Evolutionary conservation across 2,888 invertebrate genomes (phyloP).

Genomic region (Hipparchia semele): DNA sequence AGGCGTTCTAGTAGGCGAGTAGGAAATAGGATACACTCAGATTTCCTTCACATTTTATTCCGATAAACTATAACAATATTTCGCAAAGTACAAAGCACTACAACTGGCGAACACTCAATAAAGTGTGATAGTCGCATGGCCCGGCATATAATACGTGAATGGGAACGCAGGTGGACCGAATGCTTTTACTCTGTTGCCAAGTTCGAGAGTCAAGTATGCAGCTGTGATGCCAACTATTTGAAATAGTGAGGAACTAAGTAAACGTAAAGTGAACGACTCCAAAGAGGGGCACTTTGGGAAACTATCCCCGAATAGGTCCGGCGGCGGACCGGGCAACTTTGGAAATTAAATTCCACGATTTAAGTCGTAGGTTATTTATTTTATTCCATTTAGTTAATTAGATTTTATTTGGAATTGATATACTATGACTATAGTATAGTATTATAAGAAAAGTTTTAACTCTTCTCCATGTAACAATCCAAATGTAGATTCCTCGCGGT

Average conservation of each 20-base stretch:
- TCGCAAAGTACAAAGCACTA: background rate
- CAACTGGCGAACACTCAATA: background rate
- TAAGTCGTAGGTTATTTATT: background rate
- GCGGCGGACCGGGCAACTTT: background rate
- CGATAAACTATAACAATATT: background rate
- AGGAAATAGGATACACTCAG: background rate
- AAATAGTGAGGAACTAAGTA: conserved; percentile 37
- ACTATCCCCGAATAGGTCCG: conserved; percentile 16
- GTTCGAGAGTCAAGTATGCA: conserved; percentile 36
- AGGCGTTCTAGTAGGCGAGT: background rate
- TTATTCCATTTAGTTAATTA: too few species aligned
- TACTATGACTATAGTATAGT: too few species aligned
- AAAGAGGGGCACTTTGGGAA: conserved; percentile 27
- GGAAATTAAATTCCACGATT: conserved; percentile 4
- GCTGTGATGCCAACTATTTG: conserved; percentile 39
- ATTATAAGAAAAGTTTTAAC: too few species aligned
- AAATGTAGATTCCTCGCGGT: too few species aligned
- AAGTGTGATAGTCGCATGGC: background rate
- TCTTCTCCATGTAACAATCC: too few species aligned
- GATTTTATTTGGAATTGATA: too few species aligned
- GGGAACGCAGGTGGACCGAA: conserved; percentile 34
- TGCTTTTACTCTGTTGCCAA: conserved; percentile 35
- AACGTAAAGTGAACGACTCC: conserved; percentile 30
- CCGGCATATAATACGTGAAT: conserved; percentile 32
- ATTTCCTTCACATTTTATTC: background rate